Evolutionary conservation across 2,113 vertebrate genomes (phyloP).

Genomic region (Taxidea taxus): DNA sequence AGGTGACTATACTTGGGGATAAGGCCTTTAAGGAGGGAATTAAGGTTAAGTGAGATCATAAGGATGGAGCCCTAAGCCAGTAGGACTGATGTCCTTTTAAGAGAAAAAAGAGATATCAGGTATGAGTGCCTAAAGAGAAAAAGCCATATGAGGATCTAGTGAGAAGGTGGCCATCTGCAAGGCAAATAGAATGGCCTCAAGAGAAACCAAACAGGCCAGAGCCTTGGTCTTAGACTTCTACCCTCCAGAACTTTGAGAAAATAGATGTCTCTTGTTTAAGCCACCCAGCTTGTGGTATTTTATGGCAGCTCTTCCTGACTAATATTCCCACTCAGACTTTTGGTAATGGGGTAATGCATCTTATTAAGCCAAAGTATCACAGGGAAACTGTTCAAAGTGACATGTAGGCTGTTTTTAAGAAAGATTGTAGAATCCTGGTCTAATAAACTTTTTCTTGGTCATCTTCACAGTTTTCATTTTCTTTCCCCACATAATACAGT

Average conservation of each 20-base stretch:
- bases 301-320: background rate
- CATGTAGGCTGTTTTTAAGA: background rate
- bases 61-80: background rate
- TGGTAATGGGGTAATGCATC: background rate
- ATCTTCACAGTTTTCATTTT: background rate
- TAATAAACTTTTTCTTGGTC: background rate
- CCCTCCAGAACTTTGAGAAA: background rate
- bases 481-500: background rate
- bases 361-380: background rate
- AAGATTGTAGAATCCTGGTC: background rate
- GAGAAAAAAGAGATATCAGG: background rate
- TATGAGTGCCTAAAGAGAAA: background rate
- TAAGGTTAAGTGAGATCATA: background rate
- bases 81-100: background rate
- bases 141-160: background rate
- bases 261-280: background rate
- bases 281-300: background rate
- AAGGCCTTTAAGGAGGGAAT: background rate
- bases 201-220: background rate
- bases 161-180: background rate
- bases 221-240: background rate
- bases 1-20: background rate
- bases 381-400: background rate
- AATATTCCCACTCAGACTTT: background rate
- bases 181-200: background rate